Base-by-base conservation (phyloP, 1,140 invertebrate genomes). In the Oryctes rhinoceros region DNA sequence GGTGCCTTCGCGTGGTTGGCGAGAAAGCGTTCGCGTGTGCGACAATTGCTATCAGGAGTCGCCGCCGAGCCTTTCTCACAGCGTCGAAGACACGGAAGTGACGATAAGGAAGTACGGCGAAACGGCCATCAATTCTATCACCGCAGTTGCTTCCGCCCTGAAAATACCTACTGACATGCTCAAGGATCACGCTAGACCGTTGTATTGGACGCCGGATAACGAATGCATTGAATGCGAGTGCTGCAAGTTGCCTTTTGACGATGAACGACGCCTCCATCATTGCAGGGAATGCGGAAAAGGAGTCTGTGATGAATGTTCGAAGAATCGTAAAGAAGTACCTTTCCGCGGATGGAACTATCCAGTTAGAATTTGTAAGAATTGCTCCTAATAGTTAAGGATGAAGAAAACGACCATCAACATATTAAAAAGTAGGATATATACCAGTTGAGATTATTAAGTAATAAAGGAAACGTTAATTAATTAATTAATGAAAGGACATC, bases 141-240 rank as follows among this genome's bases (percentile, higher is more conserved):
- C 88, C 76, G 91, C 89, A 18, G 91, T 85, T 6, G 85, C 85
- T 76, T 85, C 83, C 0, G 82, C 84, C 35, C 79, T 84, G 9
- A 84, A 85, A 24, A 81, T 89, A 84, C 87, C 89, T 13, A 88
- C 87, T 84, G 87, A 85, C 86, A 88, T 95, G 20, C 92, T 96
- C 30, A 96, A 96, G 86, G 94, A 95, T 82, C 91, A 91, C 1
- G 94, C 92, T n/a, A 88, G 94, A 62, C 95, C 95, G 4, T 88
- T 90, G 1, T 96, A 96, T 85, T 96, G 95, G 95, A 90, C 93
- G 44, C 94, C 94, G 0, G 95, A 96, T 87, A 90, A 90, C 1
- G 90, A 94, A 83, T 90, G 94, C 15, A 90, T 87, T 4, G 86
- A 88, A 44, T 96, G 95, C 86, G 89, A 86, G 79, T 90, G 94